Evolutionary conservation across 2,797 vertebrate genomes (phyloP), one percentile per base, ranked within the genome.

Genomic region (Macropus fuliginosus): DNA sequence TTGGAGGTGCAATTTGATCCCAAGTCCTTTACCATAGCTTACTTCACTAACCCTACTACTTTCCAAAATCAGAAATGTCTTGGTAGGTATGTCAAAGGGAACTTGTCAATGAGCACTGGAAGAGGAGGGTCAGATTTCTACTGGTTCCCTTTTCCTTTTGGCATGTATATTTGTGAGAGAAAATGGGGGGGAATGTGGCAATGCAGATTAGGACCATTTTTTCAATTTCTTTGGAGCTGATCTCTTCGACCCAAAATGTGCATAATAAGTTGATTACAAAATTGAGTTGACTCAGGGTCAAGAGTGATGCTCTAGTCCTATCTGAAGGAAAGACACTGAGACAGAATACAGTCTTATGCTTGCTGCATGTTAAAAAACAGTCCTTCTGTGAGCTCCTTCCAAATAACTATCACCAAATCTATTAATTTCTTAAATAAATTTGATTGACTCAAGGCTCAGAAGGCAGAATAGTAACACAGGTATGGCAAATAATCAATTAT

Each of bases 381-480:
- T 4, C 29, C 27, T 55, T 34, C 16, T 91, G 87, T 14, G 46
- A 54, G 55, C 40, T 81, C 66, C 40, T 31, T 94, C 94, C 29
- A 92, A 94, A 96, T 91, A 91, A 40, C n/a, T 50, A 55, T 46
- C 9, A 28, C 28, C 55, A 54, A 1, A 89, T 93, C 91, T 96
- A 91, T 74, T 95, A 90, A 96, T 96, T 56, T 50, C 62, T 56
- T 91, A 91, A 95, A 96, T 52, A 92, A 95, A 93, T 91, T 89
- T 50, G n/a, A 92, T 92, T 93, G 40, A 94, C 24, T 93, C 55
- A 97, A 95, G 59, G 1, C 40, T 92, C 92, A 54, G 50, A 59
- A 93, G 59, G 54, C 27, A 29, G 14, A 96, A 91, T 0, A 90
- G 24, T 56, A 96, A 92, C 13, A 91, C 27, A 54, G 8, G 94